Evolutionary conservation across 2,113 vertebrate genomes (phyloP).

Genomic region (Sylvilagus bachmani): DNA sequence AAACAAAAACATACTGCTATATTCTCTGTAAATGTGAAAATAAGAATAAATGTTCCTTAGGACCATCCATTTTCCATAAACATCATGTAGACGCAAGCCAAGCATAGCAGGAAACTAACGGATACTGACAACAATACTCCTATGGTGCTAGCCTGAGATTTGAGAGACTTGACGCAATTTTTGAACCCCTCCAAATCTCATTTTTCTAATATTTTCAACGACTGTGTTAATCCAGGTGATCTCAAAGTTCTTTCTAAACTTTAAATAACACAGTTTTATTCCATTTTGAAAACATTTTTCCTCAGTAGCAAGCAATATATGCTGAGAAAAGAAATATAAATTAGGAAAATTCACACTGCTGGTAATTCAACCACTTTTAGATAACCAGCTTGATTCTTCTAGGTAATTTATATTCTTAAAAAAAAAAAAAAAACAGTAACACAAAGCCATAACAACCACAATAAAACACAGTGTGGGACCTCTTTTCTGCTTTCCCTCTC

Average conservation of each 20-base stretch:
- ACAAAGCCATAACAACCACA: constrained; percentile 15
- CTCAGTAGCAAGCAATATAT: not conserved
- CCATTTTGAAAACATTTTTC: not conserved
- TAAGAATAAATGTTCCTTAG: not conserved
- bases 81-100: not conserved
- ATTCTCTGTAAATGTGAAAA: not conserved
- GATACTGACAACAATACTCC: not conserved
- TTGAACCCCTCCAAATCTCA: not conserved
- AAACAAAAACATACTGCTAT: constrained; percentile 19
- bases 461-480: not conserved
- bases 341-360: not conserved
- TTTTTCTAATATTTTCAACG: constrained; percentile 26
- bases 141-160: too few relatives aligned
- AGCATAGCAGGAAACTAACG: not conserved
- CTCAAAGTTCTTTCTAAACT: not conserved
- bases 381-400: not conserved
- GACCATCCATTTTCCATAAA: not conserved
- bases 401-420: not conserved
- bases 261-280: not conserved
- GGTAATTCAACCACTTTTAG: not conserved
- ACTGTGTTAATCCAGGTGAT: not conserved
- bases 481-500: not conserved
- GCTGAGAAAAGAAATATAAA: not conserved
- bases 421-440: not conserved
- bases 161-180: not conserved